Percentiles rank a stretch among this genome's conserved stretches.
phyloP scores from a whole-genome alignment of 2,888 invertebrate species.

The Heterodera filipjevi region DNA sequence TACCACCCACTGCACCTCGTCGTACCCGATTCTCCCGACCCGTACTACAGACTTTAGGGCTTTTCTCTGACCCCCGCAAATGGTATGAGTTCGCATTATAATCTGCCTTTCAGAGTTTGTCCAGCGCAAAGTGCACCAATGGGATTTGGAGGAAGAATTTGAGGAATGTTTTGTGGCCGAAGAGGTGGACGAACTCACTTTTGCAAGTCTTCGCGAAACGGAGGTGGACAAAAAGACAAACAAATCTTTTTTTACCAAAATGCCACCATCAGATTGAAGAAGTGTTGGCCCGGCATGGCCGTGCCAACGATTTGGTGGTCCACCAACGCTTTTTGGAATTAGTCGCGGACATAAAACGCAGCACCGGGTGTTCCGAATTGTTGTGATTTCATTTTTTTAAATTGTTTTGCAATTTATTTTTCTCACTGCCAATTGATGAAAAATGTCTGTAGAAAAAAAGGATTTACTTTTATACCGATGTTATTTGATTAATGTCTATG shows the following conservation, averaged over 20 bases:
- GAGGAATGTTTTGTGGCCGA: slow-evolving; percentile 26
- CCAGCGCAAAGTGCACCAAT: slow-evolving; percentile 10
- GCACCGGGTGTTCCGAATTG: slow-evolving; percentile 26
- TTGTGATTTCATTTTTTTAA: slow-evolving; percentile 11
- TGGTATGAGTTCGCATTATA: no score
- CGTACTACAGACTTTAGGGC: no score
- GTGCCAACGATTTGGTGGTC: slow-evolving; percentile 5
- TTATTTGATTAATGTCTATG: no score
- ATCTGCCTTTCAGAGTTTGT: background rate
- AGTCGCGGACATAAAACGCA: slow-evolving; percentile 21
- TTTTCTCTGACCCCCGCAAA: no score
- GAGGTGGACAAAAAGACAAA: slow-evolving; percentile 2
- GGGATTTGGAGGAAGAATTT: slow-evolving; percentile 21
- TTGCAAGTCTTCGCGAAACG: slow-evolving; percentile 16
- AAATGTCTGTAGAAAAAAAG: no score
- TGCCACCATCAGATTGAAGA: background rate
- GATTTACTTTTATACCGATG: no score
- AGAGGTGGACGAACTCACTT: slow-evolving; percentile 29
- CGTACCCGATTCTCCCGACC: no score
- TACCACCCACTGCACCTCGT: no score
- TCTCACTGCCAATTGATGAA: background rate
- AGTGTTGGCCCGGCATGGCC: slow-evolving; percentile 19
- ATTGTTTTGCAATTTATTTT: background rate
- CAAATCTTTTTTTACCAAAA: no score
- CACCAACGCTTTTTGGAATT: slow-evolving; percentile 20